phyloP scores from a whole-genome alignment of 2,797 vertebrate species.

The Lepus oiostolus region DNA sequence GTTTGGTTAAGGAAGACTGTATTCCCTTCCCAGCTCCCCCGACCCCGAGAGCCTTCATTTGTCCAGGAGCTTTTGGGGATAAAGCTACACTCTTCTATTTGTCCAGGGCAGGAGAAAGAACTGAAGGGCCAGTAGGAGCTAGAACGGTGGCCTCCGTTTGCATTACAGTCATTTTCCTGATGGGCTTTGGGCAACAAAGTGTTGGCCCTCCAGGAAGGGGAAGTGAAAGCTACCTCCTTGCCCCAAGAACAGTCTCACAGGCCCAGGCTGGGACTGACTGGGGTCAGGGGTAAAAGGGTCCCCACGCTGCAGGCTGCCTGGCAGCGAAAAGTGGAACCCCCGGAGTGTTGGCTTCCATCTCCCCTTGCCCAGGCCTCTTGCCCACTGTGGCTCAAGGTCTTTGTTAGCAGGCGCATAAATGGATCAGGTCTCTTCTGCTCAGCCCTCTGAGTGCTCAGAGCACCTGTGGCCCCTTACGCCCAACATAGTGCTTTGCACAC shows the following conservation, averaged over 20 bases:
- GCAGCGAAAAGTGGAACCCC: not conserved
- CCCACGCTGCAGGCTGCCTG: not conserved
- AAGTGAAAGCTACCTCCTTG: not conserved
- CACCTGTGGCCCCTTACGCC: not conserved
- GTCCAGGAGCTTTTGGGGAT: conserved; percentile 43
- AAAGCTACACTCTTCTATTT: conserved; percentile 35
- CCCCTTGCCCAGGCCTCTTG: not conserved
- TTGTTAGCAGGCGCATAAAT: not conserved
- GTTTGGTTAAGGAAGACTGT: conserved; percentile 70
- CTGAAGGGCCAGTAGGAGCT: not conserved
- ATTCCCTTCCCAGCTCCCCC: conserved; percentile 68
- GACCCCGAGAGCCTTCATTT: conserved; percentile 64
- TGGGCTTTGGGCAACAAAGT: conserved; percentile 14
- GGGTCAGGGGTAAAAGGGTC: not conserved
- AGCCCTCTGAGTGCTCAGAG: not conserved
- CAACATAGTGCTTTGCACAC: not conserved
- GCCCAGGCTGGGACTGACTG: not conserved
- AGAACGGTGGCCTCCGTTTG: conserved; percentile 13
- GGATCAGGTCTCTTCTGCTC: not conserved
- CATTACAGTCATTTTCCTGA: conserved; percentile 38
- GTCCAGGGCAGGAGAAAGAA: conserved; percentile 1
- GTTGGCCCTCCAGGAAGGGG: not conserved
- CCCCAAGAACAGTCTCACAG: not conserved
- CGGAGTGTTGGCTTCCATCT: not conserved
- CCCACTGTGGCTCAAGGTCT: not conserved